Percentiles rank a stretch among this genome's conserved stretches.
Evolutionary conservation across 2,113 vertebrate genomes (phyloP).

Genomic region (Psilopogon haemacephalus): DNA sequence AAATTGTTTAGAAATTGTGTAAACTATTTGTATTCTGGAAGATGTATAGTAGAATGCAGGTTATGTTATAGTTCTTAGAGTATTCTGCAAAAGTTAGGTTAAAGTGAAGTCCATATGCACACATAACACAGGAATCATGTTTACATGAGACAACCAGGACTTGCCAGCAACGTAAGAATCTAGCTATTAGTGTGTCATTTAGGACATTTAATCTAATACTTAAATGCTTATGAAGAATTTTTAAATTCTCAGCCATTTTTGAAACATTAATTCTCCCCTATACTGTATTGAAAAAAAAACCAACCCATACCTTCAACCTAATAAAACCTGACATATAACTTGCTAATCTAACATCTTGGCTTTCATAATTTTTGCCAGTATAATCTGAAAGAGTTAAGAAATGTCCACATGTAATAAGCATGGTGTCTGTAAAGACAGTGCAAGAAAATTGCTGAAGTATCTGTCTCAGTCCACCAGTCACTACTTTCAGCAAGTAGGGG

Average conservation of each 20-base stretch:
- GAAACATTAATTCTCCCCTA: neutral
- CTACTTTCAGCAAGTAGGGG: neutral
- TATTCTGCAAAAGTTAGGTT: neutral
- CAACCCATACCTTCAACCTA: neutral
- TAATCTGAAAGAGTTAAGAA: neutral
- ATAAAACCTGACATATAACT: neutral
- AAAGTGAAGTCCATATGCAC: neutral
- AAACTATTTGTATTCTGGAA: neutral
- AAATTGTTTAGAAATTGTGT: neutral
- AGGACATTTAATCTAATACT: neutral
- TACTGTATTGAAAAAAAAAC: neutral
- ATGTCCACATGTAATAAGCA: neutral
- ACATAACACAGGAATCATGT: neutral
- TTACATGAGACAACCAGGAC: neutral
- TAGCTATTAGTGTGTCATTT: neutral
- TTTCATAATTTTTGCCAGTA: neutral
- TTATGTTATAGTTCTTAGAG: too few relatives aligned
- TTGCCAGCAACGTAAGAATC: neutral
- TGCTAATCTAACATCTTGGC: neutral
- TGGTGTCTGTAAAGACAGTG: neutral
- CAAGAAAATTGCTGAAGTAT: neutral
- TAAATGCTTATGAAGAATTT: neutral
- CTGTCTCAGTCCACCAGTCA: neutral
- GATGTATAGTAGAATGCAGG: neutral
- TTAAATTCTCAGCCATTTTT: neutral